Evolutionary conservation across 2,113 vertebrate species (phyloP).

Genomic region (Echinops telfairi): DNA sequence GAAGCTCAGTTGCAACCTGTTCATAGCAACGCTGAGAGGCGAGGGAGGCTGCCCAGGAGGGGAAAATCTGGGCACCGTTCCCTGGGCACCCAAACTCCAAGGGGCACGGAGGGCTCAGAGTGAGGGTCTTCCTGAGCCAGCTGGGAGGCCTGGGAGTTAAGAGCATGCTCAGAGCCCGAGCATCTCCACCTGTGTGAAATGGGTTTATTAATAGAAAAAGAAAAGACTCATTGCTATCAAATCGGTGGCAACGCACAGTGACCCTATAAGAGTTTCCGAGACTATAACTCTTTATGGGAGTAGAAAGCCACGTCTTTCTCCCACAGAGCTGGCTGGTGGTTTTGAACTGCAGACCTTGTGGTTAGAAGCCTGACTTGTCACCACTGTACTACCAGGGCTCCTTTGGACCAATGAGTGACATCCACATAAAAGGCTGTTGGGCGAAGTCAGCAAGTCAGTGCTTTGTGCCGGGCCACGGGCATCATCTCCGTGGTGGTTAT

Average conservation of each 20-base stretch:
- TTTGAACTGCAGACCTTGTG: too few species aligned
- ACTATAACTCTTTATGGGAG: too few species aligned
- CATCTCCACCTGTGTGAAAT: slow-evolving; percentile 54
- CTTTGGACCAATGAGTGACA: neutral
- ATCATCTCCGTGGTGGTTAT: neutral
- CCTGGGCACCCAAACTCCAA: neutral
- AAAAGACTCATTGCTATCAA: too few species aligned
- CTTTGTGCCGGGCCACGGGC: rapidly evolving
- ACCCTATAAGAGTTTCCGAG: too few species aligned
- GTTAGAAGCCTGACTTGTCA: neutral
- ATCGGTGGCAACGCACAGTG: too few species aligned
- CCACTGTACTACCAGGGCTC: too few species aligned
- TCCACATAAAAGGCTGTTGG: neutral
- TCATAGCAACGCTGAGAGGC: neutral
- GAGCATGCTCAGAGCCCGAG: neutral
- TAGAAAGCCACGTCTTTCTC: too few species aligned
- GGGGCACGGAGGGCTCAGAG: neutral
- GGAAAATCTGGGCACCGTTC: neutral
- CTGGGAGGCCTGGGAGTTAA: rapidly evolving
- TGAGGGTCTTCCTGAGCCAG: neutral
- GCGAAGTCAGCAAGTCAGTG: neutral
- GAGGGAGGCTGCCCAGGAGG: neutral
- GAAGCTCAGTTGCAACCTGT: neutral
- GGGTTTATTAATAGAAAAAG: neutral
- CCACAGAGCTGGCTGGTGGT: too few species aligned